Conservation (phyloP, 2,113 vertebrate species). For the Saccopteryx bilineata region DNA sequence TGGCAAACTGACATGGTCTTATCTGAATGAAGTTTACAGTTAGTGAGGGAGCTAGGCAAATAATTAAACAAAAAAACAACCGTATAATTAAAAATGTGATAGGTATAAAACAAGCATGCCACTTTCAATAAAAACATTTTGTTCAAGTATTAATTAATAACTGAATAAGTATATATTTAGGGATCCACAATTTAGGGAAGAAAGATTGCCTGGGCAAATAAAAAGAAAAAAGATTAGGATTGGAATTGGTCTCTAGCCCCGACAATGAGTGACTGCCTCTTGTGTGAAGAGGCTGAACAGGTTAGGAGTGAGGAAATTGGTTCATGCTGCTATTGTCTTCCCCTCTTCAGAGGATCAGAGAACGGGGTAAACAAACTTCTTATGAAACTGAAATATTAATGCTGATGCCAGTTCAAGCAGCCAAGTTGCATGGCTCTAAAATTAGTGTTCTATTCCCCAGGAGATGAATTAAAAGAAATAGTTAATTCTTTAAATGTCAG, state of each 20-base stretch:
- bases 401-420: neutral
- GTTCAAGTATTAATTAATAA: neutral
- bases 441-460: conserved; percentile 2
- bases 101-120: neutral
- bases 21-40: neutral
- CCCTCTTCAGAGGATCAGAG: neutral
- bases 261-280: neutral
- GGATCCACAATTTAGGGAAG: neutral
- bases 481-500: neutral
- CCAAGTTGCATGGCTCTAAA: neutral
- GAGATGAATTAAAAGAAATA: neutral
- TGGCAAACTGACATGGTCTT: conserved; percentile 5
- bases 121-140: conserved; percentile 28
- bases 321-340: neutral
- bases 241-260: neutral
- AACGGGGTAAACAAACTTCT: neutral
- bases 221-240: neutral
- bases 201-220: neutral
- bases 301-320: neutral
- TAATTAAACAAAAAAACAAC: conserved; percentile 28
- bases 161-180: neutral
- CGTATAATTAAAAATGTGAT: neutral
- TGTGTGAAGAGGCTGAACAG: neutral
- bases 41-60: neutral
- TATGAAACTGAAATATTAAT: neutral